Percentiles rank a stretch among this genome's conserved stretches.
Conservation (phyloP, 2,113 vertebrate genomes). For the Alexandromys fortis region DNA sequence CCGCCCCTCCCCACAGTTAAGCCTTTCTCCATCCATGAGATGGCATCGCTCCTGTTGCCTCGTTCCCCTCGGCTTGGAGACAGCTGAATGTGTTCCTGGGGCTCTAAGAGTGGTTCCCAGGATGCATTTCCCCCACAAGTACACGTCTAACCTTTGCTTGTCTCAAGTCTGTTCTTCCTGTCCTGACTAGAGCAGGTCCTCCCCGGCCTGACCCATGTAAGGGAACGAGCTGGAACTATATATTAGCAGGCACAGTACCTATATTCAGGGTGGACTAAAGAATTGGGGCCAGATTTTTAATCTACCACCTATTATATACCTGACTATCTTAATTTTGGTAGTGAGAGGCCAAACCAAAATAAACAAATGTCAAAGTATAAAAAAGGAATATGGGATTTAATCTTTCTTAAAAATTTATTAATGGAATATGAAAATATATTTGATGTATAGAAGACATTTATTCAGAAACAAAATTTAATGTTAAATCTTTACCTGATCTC, state of each 20-base stretch:
- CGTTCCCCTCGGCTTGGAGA: background rate
- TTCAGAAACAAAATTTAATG: background rate
- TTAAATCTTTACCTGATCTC: background rate
- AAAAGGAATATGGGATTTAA: background rate
- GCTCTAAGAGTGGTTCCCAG: background rate
- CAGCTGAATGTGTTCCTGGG: background rate
- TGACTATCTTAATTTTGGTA: background rate
- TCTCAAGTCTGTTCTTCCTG: background rate
- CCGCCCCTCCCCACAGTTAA: background rate
- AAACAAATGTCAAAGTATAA: background rate
- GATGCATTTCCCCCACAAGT: background rate
- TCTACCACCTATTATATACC: background rate
- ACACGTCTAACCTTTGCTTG: background rate
- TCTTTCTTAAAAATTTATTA: background rate
- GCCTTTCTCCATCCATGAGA: background rate
- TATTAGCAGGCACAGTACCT: background rate
- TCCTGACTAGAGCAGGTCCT: background rate
- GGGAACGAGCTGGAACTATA: background rate
- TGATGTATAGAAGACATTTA: background rate
- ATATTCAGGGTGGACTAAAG: background rate
- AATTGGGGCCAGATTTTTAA: background rate
- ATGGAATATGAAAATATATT: background rate
- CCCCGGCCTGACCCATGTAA: background rate
- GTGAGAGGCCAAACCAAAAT: constrained; percentile 30
- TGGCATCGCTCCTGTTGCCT: background rate